Percentiles rank a stretch among this genome's conserved stretches.
Evolutionary conservation across 2,888 invertebrate species (phyloP).

Genomic region (Tricholauxania praeusta): DNA sequence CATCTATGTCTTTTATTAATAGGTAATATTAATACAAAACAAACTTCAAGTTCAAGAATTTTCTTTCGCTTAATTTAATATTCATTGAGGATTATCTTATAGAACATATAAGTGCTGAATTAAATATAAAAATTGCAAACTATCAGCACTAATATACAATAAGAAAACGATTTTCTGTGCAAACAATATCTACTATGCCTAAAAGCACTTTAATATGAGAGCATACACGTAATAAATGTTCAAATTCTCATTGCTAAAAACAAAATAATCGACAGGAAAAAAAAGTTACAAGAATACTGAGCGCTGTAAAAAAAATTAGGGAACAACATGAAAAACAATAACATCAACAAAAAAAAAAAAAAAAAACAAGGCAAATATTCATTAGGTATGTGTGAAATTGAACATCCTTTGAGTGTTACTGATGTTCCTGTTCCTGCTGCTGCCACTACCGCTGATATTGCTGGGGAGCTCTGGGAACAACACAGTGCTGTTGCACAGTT

Average conservation of each 20-base stretch:
- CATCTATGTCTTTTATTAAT: too few relatives aligned
- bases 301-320: neutral
- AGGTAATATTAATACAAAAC: too few relatives aligned
- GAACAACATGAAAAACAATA: slow-evolving; percentile 36
- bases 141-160: too few relatives aligned
- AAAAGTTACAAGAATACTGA: slow-evolving; percentile 43
- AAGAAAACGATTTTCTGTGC: too few relatives aligned
- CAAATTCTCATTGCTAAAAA: slow-evolving; percentile 51
- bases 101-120: too few relatives aligned
- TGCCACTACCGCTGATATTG: neutral
- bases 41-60: too few relatives aligned
- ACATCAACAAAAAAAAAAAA: slow-evolving; percentile 32
- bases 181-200: too few relatives aligned
- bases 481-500: neutral
- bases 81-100: too few relatives aligned
- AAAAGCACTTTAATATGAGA: slow-evolving; percentile 52
- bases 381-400: slow-evolving; percentile 58
- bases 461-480: slow-evolving; percentile 7
- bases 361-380: slow-evolving; percentile 48
- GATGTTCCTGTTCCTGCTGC: neutral
- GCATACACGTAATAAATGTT: slow-evolving; percentile 58
- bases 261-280: slow-evolving; percentile 45
- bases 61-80: too few relatives aligned
- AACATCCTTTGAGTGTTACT: slow-evolving; percentile 43
- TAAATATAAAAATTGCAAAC: too few relatives aligned